Conservation (phyloP, 1,140 invertebrate species). For the Physella acuta region DNA sequence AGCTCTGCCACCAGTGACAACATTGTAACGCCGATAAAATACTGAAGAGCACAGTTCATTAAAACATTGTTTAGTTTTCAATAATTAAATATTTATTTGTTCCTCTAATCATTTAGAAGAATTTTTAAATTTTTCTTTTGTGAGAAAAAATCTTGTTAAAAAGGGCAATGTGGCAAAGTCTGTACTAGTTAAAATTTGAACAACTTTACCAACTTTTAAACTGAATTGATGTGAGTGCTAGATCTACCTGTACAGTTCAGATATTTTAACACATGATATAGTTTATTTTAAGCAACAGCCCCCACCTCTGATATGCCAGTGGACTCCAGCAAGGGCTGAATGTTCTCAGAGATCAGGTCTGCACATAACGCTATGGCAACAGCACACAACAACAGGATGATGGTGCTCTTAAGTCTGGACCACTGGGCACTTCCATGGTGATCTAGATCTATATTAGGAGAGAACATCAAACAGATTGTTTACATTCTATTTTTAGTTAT, state of each 20-base stretch:
- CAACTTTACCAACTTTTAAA: too few species aligned
- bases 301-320: conserved; percentile 49
- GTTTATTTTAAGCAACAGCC: too few species aligned
- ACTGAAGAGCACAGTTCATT: conserved; percentile 35
- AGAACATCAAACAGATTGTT: neutral
- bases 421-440: conserved; percentile 40
- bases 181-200: too few species aligned
- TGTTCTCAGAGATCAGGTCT: conserved; percentile 51
- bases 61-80: neutral
- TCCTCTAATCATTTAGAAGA: too few species aligned
- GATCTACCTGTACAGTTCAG: too few species aligned
- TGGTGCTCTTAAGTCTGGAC: conserved; percentile 46
- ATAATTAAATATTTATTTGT: too few species aligned
- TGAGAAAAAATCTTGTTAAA: too few species aligned
- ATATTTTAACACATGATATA: too few species aligned
- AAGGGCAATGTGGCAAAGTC: too few species aligned
- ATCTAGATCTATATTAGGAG: conserved; percentile 1
- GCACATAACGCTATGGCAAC: conserved; percentile 51
- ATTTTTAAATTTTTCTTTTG: too few species aligned
- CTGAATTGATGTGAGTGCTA: too few species aligned
- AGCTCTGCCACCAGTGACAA: conserved; percentile 50
- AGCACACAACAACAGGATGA: conserved; percentile 47
- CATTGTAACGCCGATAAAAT: conserved; percentile 53
- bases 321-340: conserved; percentile 43
- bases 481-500: neutral